These are phyloP conservation scores for Neomonachus schauinslandi DNA, from an alignment of 2,113 vertebrate genomes.

Conservation along the genomic window DNA sequence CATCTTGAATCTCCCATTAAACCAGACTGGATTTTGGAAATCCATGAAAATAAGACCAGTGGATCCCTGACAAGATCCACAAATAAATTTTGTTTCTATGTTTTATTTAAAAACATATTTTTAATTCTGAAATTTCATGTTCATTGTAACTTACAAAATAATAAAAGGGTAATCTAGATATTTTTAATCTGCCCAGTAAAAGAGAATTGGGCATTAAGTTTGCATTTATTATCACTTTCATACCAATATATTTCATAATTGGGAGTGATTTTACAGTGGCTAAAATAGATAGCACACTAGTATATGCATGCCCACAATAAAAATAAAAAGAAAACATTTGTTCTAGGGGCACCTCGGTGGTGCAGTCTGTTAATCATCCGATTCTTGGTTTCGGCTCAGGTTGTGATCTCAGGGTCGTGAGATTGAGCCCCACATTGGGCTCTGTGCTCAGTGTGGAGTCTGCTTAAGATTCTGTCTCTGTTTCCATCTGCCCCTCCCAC, in stretches of 20 bases:
- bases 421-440: background rate
- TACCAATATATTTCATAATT: background rate
- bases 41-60: background rate
- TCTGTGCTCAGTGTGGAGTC: too few relatives aligned
- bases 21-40: background rate
- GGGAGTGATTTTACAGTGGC: background rate
- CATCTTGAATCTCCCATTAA: background rate
- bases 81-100: background rate
- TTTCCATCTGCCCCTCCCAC: background rate
- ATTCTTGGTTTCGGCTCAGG: background rate
- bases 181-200: background rate
- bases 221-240: background rate
- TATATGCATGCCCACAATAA: background rate
- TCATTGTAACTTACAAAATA: background rate
- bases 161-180: background rate
- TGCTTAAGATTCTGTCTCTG: background rate
- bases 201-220: background rate
- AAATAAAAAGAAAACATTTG: background rate
- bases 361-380: background rate
- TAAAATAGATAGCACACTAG: background rate
- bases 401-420: background rate
- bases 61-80: background rate
- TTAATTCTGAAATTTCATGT: background rate
- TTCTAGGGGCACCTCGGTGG: background rate
- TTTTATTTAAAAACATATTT: background rate